phyloP scores from a whole-genome alignment of 2,113 vertebrate genomes.

The Psephotus haematonotus region DNA sequence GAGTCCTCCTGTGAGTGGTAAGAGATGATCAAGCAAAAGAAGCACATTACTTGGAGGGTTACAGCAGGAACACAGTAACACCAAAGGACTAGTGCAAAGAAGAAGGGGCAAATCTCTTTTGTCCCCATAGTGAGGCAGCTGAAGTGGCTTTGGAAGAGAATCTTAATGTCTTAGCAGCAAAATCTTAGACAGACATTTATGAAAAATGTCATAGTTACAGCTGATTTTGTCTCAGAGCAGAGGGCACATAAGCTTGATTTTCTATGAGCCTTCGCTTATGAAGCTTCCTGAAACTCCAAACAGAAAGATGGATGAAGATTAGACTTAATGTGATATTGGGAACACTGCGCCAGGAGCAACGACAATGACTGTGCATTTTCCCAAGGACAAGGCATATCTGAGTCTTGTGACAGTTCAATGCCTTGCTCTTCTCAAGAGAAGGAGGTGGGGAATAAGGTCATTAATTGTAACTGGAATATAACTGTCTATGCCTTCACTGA shows the following conservation, averaged over 20 bases:
- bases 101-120: neutral
- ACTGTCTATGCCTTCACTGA: neutral
- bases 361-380: neutral
- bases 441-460: neutral
- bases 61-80: neutral
- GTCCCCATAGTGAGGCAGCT: neutral
- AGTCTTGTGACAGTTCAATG: neutral
- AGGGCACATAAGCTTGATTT: neutral
- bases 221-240: neutral
- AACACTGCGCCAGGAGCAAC: neutral
- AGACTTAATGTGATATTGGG: neutral
- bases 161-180: neutral
- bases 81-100: neutral
- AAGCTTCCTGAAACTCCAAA: neutral
- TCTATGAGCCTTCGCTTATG: neutral
- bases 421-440: neutral
- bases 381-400: neutral
- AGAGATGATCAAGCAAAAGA: neutral
- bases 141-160: neutral
- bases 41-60: neutral
- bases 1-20: neutral
- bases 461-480: neutral
- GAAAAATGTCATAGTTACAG: neutral
- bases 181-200: neutral
- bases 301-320: neutral